A percentile compares a stretch with the other conserved stretches of the same genome.
These are phyloP conservation scores for Ophion slaviceki DNA, from an alignment of 2,888 invertebrate genomes.

Conservation along the genomic window DNA sequence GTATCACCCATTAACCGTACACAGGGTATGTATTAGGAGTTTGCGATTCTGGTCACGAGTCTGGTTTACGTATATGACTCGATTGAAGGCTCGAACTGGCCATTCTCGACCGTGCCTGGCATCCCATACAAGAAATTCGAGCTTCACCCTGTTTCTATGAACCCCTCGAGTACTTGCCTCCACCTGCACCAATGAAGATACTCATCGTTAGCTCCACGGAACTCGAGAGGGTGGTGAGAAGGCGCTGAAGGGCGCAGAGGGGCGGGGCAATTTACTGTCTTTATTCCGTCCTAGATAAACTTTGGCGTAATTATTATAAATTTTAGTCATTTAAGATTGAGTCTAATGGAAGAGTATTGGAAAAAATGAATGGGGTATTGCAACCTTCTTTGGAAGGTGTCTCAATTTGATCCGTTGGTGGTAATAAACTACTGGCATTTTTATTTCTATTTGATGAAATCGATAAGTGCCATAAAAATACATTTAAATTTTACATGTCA, in stretches of 20 bases:
- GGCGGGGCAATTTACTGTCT: constrained; percentile 8
- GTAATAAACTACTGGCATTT: too few relatives aligned
- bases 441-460: too few relatives aligned
- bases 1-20: constrained; percentile 41
- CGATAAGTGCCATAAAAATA: too few relatives aligned
- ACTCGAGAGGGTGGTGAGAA: constrained; percentile 4
- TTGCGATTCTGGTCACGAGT: constrained; percentile 70
- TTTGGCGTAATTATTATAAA: background rate
- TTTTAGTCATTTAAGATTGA: background rate
- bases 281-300: background rate
- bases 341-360: background rate
- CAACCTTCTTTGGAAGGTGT: too few relatives aligned
- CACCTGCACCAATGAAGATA: constrained; percentile 54
- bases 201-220: constrained; percentile 29
- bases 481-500: too few relatives aligned
- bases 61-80: constrained; percentile 69
- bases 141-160: constrained; percentile 29
- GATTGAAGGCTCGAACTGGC: constrained; percentile 55
- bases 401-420: too few relatives aligned
- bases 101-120: constrained; percentile 51
- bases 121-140: constrained; percentile 48
- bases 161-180: constrained; percentile 32
- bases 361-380: too few relatives aligned
- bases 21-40: constrained; percentile 28
- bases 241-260: background rate